Evolutionary conservation across 2,888 invertebrate genomes (phyloP).

Genomic region (Cosmorhoe ocellata): DNA sequence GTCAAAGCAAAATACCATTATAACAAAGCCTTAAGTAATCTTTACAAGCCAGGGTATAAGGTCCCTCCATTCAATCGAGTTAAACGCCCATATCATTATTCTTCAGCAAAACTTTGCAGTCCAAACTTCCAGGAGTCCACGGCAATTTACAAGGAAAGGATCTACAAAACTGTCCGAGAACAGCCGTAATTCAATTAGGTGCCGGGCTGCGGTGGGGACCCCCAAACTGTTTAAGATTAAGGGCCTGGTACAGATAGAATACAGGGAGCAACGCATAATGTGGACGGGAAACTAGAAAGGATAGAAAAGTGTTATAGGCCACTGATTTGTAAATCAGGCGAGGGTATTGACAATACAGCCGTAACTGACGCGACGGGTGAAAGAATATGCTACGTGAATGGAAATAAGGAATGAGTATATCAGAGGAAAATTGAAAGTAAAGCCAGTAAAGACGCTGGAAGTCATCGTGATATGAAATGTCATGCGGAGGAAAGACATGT

Average conservation of each 20-base stretch:
- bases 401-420: no score
- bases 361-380: no score
- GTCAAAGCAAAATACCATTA: no score
- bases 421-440: no score
- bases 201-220: slow-evolving; percentile 16
- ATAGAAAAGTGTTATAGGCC: neutral
- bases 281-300: neutral
- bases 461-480: no score
- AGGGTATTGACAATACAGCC: no score
- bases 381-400: no score
- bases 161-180: slow-evolving; percentile 19
- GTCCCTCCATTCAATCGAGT: neutral
- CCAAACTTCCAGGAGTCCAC: slow-evolving; percentile 1
- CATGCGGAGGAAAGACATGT: no score
- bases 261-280: slow-evolving; percentile 2
- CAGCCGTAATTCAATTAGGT: slow-evolving; percentile 31
- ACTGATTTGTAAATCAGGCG: no score
- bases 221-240: slow-evolving; percentile 27
- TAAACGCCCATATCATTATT: slow-evolving; percentile 8
- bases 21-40: no score
- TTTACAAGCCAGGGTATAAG: no score
- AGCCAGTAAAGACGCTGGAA: no score
- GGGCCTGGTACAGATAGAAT: slow-evolving; percentile 8
- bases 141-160: slow-evolving; percentile 14
- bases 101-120: slow-evolving; percentile 11